Base-by-base conservation (phyloP, 2,888 invertebrate species). In the Melanargia galathea region DNA sequence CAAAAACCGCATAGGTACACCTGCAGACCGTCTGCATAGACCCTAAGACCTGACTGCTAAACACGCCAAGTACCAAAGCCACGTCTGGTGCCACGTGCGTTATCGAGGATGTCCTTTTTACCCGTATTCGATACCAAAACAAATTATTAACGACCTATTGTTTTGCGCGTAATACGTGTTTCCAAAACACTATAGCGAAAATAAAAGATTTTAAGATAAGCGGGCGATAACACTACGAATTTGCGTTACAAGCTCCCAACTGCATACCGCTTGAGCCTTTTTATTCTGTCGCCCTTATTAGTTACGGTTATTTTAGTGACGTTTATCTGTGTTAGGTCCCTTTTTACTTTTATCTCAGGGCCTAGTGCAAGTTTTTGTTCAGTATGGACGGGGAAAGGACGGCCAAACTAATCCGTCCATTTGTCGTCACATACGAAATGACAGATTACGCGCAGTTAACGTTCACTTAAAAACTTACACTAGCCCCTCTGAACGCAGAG, bases 71-170 rank as follows among this genome's bases (percentile, higher is more conserved):
- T 46, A 54, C 60, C 54, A 24, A 30, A 60, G 60, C 64, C 64
- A 67, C 64, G 48, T 56, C 60, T 16, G 20, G 3, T 11, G 58
- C 83, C 86, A 86, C 86, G 86, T 86, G 86, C 78, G 68, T 66
- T 77, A 78, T 77, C 78, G 73, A 71, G 66, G 75, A 78, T 79
- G 82, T 82, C 86, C 84, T 84, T 87, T 88, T 86, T 86, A 86
- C 84, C 86, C 73, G 86, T 78, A 81, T 86, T 79, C 77, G 66
- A 63, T 66, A 85, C 76, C 82, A 84, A 87, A 87, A 87, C 86
- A 88, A 63, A 51, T 63, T 60, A 51, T 82, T 87, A 84, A 88
- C 80, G 80, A 79, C 68, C 88, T 76, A 87, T 89, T 89, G 89
- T 89, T 63, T 63, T 55, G 59, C 55, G 69, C 73, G 78, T 78